These are phyloP conservation scores for Gambelia wislizenii DNA, from an alignment of 2,797 vertebrate genomes.

Conservation along the genomic window DNA sequence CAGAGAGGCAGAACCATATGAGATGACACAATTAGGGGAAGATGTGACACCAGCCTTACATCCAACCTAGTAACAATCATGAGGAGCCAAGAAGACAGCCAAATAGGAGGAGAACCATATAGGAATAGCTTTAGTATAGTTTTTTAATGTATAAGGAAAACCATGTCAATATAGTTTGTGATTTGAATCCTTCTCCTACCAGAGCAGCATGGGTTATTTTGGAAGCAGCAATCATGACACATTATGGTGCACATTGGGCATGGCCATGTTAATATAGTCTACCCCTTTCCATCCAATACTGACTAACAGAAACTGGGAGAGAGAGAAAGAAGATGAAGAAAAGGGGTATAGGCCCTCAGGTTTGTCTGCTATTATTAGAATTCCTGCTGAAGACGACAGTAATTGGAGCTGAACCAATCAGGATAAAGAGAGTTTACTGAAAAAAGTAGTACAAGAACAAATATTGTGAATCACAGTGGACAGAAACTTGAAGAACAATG, in stretches of 20 bases:
- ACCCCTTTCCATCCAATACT: background rate
- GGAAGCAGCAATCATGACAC: background rate
- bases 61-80: background rate
- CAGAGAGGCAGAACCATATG: too few relatives aligned
- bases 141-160: background rate
- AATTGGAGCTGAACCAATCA: background rate
- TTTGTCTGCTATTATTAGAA: background rate
- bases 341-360: too few relatives aligned
- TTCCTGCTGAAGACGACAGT: background rate
- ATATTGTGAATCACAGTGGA: background rate
- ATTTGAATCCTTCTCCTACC: background rate
- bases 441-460: background rate
- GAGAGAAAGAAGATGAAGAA: background rate
- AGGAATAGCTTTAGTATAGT: background rate
- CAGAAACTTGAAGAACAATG: background rate
- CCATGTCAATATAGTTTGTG: too few relatives aligned
- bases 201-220: background rate
- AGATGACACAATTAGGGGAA: too few relatives aligned
- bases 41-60: too few relatives aligned
- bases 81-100: slow-evolving; percentile 10
- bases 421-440: background rate
- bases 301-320: background rate
- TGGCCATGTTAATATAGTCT: background rate
- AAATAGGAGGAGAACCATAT: background rate
- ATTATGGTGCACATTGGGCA: background rate